Percentiles rank a stretch among this genome's conserved stretches.
Conservation (phyloP, 2,888 invertebrate genomes). For the Phengaris alcon region DNA sequence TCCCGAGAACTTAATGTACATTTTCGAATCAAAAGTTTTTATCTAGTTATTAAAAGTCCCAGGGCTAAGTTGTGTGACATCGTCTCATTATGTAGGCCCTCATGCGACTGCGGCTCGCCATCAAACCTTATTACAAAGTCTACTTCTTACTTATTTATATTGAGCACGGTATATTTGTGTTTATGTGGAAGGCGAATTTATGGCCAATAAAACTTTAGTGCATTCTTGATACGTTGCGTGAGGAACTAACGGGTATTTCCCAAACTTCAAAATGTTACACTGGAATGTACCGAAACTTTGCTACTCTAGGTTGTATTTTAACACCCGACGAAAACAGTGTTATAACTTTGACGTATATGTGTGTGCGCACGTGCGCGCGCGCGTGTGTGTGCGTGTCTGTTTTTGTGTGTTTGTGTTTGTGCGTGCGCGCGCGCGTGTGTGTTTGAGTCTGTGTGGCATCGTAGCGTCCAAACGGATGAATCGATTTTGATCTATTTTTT, state of each 20-base stretch:
- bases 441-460: no score
- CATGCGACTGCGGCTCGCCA: conserved; percentile 8
- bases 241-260: not conserved
- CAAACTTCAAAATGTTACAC: not conserved
- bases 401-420: no score
- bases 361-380: no score
- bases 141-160: conserved; percentile 15
- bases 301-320: not conserved
- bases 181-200: conserved; percentile 1
- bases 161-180: conserved; percentile 13
- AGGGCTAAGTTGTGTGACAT: not conserved
- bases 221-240: conserved; percentile 14
- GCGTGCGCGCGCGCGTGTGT: no score
- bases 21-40: not conserved
- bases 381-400: no score
- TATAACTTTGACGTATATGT: no score
- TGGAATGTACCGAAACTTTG: not conserved
- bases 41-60: not conserved
- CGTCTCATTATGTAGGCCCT: conserved; percentile 5
- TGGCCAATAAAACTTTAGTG: conserved; percentile 12
- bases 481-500: no score
- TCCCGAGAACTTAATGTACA: not conserved
- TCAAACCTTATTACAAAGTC: conserved; percentile 21
- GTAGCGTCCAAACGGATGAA: no score
- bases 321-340: no score